Evolutionary conservation across 2,797 vertebrate species (phyloP), one percentile per base, ranked within the genome.

Genomic region (Falco columbarius): DNA sequence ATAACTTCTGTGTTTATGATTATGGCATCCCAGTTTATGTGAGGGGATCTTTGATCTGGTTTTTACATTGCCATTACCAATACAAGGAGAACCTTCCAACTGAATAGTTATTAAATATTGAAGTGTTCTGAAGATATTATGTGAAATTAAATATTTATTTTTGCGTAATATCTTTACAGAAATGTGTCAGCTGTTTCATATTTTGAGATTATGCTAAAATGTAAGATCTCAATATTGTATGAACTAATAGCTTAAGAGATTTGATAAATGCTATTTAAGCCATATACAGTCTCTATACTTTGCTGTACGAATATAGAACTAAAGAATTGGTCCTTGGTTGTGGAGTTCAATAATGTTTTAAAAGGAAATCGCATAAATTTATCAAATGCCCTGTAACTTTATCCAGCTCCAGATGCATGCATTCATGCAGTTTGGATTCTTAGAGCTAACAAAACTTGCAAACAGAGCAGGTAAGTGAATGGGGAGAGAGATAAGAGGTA

Each of bases 101-200:
- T 63, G 59, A 89, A 72, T 49, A 77, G 68, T 93, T 91, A 95
- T 71, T 95, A 93, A 97, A 85, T 95, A 95, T 92, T 94, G 65
- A 93, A 94, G 77, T 80, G 81, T 95, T 94, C 74, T 46, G 65
- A 91, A 89, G 65, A 74, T 91, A 95, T 58, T 93, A 83, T 77
- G 44, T 12, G 18, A 85, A 96, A 93, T 93, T 85, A 82, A 91
- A 72, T 92, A 87, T 92, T 97, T 96, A 93, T 76, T 90, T 96
- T 94, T 3, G 8, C 40, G 54, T 92, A 55, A 46, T 89, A 68
- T 74, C 65, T 66, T 89, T 62, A 62, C 58, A 86, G 84, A 85
- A 79, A 81, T 91, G 6, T 95, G 91, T 90, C 71, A 82, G 18
- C 81, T 85, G 30, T 73, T 93, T 90, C 73, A 47, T 93, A 73